phyloP scores from a whole-genome alignment of 2,797 vertebrate species.

The Microchirus variegatus region DNA sequence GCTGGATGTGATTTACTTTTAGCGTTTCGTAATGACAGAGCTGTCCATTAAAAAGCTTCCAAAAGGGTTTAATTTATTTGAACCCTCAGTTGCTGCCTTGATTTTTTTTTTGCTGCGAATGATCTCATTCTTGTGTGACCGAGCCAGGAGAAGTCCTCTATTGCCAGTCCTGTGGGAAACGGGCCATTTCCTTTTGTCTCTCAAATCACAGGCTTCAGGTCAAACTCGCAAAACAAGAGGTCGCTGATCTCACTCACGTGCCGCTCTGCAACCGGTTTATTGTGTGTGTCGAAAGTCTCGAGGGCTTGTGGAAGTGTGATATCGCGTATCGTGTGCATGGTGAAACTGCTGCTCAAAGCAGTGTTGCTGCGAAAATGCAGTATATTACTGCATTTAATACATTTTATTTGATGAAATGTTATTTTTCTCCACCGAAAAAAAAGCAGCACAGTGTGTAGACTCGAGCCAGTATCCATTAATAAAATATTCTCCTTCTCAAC shows the following conservation, averaged over 20 bases:
- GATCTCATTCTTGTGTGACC: slow-evolving; percentile 44
- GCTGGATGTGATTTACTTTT: too few species aligned
- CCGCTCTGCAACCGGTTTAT: slow-evolving; percentile 50
- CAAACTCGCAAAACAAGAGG: too few species aligned
- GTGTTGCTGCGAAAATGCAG: background rate
- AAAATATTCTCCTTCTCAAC: slow-evolving; percentile 27
- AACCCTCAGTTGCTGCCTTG: slow-evolving; percentile 9
- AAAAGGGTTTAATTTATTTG: slow-evolving; percentile 15
- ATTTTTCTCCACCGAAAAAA: slow-evolving; percentile 19
- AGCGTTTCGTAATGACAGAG: too few species aligned
- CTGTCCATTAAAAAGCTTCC: too few species aligned
- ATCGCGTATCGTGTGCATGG: background rate
- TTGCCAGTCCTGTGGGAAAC: slow-evolving; percentile 55
- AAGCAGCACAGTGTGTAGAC: slow-evolving; percentile 22
- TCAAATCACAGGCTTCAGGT: slow-evolving; percentile 54
- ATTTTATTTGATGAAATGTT: slow-evolving; percentile 9
- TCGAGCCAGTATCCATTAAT: slow-evolving; percentile 35
- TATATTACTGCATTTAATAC: background rate
- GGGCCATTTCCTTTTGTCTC: slow-evolving; percentile 55
- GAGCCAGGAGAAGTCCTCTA: slow-evolving; percentile 59
- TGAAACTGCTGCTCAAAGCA: slow-evolving; percentile 15
- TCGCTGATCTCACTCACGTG: slow-evolving; percentile 67
- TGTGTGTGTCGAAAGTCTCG: slow-evolving; percentile 54
- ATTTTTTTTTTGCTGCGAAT: slow-evolving; percentile 43
- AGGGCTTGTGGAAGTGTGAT: slow-evolving; percentile 11